Base-by-base conservation (phyloP, 2,888 invertebrate genomes). In the Nowickia ferox region DNA sequence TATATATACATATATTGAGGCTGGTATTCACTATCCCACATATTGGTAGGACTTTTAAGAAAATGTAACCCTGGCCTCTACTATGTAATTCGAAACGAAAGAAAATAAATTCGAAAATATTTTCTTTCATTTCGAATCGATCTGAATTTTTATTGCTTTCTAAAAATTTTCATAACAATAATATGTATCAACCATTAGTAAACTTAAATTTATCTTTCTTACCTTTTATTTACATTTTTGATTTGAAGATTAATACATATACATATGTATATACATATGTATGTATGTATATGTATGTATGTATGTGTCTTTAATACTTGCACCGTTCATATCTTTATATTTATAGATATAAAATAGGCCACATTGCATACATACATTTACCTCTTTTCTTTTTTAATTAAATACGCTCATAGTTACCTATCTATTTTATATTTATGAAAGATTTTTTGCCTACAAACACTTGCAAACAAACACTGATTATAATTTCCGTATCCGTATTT, bases 401-500 rank as follows among this genome's bases (percentile, higher is more conserved):
- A 53, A 48, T 48, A 15, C 6, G 9, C 9, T 53, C 11, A 17
- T 53, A 17, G 19, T 2, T 19, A 9, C 9, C 4, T 10, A 48
- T 13, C n/a, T 30, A 30, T 30, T 6, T 30, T 30, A 5, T 6
- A 30, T 30, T 30, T 30, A 30, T 30, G 6, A 30, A 17, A 9
- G 2, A 2, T 1, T 30, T 40, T 53, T 40, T 22, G 10, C 42
- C 15, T n/a, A 57, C 8, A 22, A 68, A 63, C 74, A 61, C 48
- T 44, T 42, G 17, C 1, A 15, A 51, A 19, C 1, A 15, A 51
- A 19, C 48, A 51, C 15, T 74, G 5, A 59, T 40, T 38, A 30
- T 51, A 0, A 51, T 65, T 75, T 65, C 63, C 76, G 53, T 65
- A 55, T 65, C 76, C 42, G 44, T 19, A 22, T 40, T 74, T 74